These are phyloP conservation scores for Lithobates pipiens DNA, from an alignment of 2,797 vertebrate species.

Conservation along the genomic window DNA sequence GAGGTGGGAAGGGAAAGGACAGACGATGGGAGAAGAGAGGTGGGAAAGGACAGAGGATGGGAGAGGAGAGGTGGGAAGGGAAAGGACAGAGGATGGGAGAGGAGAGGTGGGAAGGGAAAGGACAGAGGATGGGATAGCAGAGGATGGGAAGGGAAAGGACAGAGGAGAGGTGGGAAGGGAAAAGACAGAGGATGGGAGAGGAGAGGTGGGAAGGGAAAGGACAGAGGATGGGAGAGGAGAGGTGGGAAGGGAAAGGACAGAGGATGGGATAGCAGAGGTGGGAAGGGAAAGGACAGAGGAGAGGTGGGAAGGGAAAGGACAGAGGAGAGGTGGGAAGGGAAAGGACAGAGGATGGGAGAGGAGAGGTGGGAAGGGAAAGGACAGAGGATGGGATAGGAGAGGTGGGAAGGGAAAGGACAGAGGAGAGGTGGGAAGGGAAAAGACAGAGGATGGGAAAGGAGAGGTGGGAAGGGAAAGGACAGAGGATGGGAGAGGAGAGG, in stretches of 20 bases:
- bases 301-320: not conserved
- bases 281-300: not conserved
- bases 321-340: not conserved
- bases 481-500: not conserved
- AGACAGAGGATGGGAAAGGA: not conserved
- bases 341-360: not conserved
- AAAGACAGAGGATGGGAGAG: not conserved
- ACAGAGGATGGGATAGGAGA: not conserved
- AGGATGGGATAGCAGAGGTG: not conserved
- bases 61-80: not conserved
- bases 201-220: not conserved
- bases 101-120: not conserved
- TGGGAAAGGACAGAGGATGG: not conserved
- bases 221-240: not conserved
- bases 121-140: not conserved
- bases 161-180: not conserved
- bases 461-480: not conserved
- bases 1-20: not conserved
- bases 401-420: not conserved
- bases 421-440: too few relatives aligned
- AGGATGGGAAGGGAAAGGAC: too few relatives aligned
- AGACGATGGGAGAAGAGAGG: not conserved
- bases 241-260: not conserved
- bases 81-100: not conserved
- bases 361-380: not conserved